Base-by-base conservation (phyloP, 1,140 invertebrate species). In the Melipona quadrifasciata region DNA sequence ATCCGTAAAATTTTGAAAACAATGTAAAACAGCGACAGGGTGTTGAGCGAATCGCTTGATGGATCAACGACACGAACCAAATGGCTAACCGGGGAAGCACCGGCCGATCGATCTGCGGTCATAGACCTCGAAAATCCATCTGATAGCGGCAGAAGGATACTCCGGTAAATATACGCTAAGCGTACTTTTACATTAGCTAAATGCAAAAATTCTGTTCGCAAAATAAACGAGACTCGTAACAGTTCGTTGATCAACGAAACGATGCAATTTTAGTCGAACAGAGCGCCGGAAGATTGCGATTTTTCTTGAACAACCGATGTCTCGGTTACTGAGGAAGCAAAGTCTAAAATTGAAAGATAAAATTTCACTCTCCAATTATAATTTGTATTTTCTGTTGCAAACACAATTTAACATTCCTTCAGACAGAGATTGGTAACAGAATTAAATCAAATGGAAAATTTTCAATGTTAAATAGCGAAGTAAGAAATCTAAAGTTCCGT, bases 31-130 rank as follows among this genome's bases (percentile, higher is more conserved):
- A n/a, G 39, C 24, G 53, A 47, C 68, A 27, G 16, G 78, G 8
- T 47, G 51, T 53, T 65, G 27, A 57, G 24, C 58, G 51, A 76
- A 76, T 55, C 47, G 58, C n/a, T 74, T 24, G 31, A 27, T 75
- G 19, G 51, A 78, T 83, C 75, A 57, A 61, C 24, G 61, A 64
- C 53, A 68, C 71, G 65, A 39, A 61, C 24, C 75, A 39, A 78
- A 71, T 47, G 75, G 53, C 4, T 55, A 71, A 21, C 39, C 31
- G 47, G 65, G 31, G 65, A 24, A 71, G 31, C 55, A 70, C 51
- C 70, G 51, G 61, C 78, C 65, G 65, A 83, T 83, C 75, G 75
- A 83, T 71, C 39, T 64, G 75, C 75, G 75, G 82, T 78, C 75
- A 67, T 61, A 83, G 82, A 83, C 82, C 75, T 83, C 73, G 64